Percentiles rank a stretch among this genome's conserved stretches.
phyloP scores from a whole-genome alignment of 2,888 invertebrate species.

The Gortyna flavago region DNA sequence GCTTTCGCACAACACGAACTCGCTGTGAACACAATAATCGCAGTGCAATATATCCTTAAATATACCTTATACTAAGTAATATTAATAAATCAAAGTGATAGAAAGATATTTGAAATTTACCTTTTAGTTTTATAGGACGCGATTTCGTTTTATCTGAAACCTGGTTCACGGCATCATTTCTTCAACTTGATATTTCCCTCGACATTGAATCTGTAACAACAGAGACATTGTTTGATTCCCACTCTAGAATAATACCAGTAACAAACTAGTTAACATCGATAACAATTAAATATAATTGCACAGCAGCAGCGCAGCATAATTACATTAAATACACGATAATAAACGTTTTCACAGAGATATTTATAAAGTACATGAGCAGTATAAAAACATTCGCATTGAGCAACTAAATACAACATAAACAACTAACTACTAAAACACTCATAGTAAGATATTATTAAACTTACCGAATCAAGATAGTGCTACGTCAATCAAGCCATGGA shows the following conservation, averaged over 20 bases:
- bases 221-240: slow-evolving; percentile 72
- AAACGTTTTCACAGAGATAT: slow-evolving; percentile 57
- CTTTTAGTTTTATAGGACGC: slow-evolving; percentile 37
- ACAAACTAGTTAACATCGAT: slow-evolving; percentile 46
- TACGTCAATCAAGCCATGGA: slow-evolving; percentile 5
- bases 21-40: slow-evolving; percentile 56
- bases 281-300: slow-evolving; percentile 61
- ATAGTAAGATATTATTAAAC: slow-evolving; percentile 49
- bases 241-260: slow-evolving; percentile 43
- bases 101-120: slow-evolving; percentile 53
- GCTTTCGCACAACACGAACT: slow-evolving; percentile 56
- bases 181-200: not conserved
- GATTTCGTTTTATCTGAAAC: not conserved
- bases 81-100: slow-evolving; percentile 13
- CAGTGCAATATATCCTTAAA: slow-evolving; percentile 54
- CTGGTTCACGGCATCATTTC: slow-evolving; percentile 1
- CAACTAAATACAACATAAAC: slow-evolving; percentile 57
- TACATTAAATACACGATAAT: slow-evolving; percentile 54
- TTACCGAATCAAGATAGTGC: slow-evolving; percentile 48
- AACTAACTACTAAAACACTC: slow-evolving; percentile 42
- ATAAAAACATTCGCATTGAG: slow-evolving; percentile 68
- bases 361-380: slow-evolving; percentile 28
- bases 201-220: slow-evolving; percentile 73
- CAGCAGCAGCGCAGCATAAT: slow-evolving; percentile 70
- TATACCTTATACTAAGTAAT: slow-evolving; percentile 40